Conservation (phyloP, 2,113 vertebrate species). For the Jacana jacana region DNA sequence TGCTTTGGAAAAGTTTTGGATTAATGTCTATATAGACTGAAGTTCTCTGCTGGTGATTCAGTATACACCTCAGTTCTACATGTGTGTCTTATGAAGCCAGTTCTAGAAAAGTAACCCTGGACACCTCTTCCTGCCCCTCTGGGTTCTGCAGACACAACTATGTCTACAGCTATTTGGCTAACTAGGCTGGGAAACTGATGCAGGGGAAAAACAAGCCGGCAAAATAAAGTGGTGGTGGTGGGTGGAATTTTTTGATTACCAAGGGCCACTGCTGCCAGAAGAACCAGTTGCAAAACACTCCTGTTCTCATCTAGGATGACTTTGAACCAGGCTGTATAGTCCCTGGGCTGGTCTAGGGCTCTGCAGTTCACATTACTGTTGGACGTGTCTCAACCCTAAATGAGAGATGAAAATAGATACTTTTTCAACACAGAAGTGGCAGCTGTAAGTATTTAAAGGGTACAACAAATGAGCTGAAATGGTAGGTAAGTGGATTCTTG, state of each 20-base stretch:
- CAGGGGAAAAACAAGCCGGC: not conserved
- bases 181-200: not conserved
- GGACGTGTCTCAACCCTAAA: not conserved
- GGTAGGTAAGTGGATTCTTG: conserved; percentile 28
- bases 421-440: conserved; percentile 15
- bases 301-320: not conserved
- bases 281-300: not conserved
- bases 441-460: conserved; percentile 49
- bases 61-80: not conserved
- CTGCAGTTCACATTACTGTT: conserved; percentile 13
- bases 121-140: not conserved
- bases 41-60: not conserved
- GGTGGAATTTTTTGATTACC: not conserved
- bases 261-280: not conserved
- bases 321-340: not conserved
- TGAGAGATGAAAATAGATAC: conserved; percentile 39
- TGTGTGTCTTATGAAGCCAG: not conserved
- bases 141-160: not conserved
- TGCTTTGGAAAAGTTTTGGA: not conserved
- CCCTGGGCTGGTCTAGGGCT: not conserved
- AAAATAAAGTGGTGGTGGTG: not conserved
- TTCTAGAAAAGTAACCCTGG: not conserved
- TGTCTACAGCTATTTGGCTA: not conserved
- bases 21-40: not conserved
- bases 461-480: conserved; percentile 42